Percentiles rank a stretch among this genome's conserved stretches.
Evolutionary conservation across 2,888 invertebrate genomes (phyloP).

Genomic region (Idaea biselata): DNA sequence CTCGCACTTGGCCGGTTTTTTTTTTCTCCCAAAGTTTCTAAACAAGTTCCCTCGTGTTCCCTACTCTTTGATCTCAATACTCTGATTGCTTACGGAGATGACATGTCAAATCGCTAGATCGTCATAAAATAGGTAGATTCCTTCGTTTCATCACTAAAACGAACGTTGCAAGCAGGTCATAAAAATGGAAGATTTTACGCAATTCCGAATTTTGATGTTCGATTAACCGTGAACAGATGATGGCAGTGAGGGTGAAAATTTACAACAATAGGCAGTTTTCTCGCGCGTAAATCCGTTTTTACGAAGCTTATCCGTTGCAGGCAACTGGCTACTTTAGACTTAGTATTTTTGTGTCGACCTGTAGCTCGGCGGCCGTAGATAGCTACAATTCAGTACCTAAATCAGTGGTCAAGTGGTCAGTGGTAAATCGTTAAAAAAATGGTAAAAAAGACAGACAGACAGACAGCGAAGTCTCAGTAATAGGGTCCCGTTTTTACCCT

Average conservation of each 20-base stretch:
- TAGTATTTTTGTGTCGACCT: neutral
- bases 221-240: slow-evolving; percentile 47
- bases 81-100: slow-evolving; percentile 29
- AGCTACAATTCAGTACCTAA: no score
- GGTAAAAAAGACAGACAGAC: no score
- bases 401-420: no score
- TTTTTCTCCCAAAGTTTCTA: neutral
- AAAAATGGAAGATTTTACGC: slow-evolving; percentile 55
- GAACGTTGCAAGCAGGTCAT: slow-evolving; percentile 39
- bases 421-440: no score
- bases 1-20: no score
- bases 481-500: no score
- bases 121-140: slow-evolving; percentile 30
- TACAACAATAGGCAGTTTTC: slow-evolving; percentile 50
- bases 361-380: neutral
- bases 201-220: slow-evolving; percentile 56
- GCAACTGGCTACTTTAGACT: neutral
- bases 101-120: slow-evolving; percentile 30
- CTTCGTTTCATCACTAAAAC: slow-evolving; percentile 33
- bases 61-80: slow-evolving; percentile 22
- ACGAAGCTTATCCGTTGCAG: slow-evolving; percentile 30
- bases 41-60: neutral
- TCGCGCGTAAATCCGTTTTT: slow-evolving; percentile 37
- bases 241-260: slow-evolving; percentile 46
- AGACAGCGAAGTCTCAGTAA: no score